Base-by-base conservation (phyloP, 2,113 vertebrate species). In the Anolis sagrei region DNA sequence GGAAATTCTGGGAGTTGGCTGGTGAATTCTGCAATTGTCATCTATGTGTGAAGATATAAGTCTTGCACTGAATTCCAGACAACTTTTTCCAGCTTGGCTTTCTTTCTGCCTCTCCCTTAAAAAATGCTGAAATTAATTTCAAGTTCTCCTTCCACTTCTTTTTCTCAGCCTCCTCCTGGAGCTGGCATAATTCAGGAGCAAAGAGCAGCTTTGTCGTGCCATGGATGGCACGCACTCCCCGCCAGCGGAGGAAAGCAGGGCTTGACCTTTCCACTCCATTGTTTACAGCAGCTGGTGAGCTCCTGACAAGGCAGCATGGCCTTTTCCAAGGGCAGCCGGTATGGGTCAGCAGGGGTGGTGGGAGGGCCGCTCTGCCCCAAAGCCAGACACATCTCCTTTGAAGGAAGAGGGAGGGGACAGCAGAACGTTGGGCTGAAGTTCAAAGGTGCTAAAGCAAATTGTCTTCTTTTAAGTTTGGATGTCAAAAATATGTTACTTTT, bases 221-320 rank as follows among this genome's bases (percentile, higher is more conserved):
- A 75, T 36, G 70, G 62, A 81, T 51, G 39, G 2, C 78, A 44
- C 1, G 54, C 54, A 7, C 14, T 48, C 34, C 54, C 7, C 68
- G 36, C 68, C 69, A 51, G 83, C 25, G 66, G 70, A 73, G 80
- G 3, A 75, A 74, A 44, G 58, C 25, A 82, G 90, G 66, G 73
- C 82, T 51, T 87, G 90, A 32, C 89, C 88, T 93, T 82, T 91
- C 85, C 66, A 89, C 83, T 25, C 0, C 0, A 54, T 81, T 90
- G 87, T 79, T 89, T 76, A 48, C 84, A 80, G 44, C 84, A 92
- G 89, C 87, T 93, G 69, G 39, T 0, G 0, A 88, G 87, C 48
- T 86, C 36, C 89, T 89, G 90, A 68, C 76, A 82, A 73, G 81
- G 6, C 66, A 0, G 58, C 73, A 54, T 84, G 85, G 78, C 88